Evolutionary conservation across 2,888 invertebrate species (phyloP).

Genomic region (Monoplex corrugatus): DNA sequence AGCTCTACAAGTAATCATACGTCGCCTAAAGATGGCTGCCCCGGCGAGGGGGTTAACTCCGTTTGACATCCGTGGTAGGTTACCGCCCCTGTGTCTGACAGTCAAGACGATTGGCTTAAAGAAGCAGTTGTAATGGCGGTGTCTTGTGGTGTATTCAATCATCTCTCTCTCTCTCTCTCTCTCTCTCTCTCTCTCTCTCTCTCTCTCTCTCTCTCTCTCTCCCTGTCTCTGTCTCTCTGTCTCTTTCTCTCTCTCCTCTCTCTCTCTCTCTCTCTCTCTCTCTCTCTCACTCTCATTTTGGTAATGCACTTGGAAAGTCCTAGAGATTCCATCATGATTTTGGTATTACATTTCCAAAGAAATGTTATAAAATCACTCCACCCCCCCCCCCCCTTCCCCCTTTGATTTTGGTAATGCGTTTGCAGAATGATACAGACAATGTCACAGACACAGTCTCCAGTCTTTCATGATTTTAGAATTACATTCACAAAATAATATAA

Average conservation of each 20-base stretch:
- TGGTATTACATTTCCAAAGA: too few species aligned
- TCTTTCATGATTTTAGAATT: too few species aligned
- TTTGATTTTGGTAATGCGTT: too few species aligned
- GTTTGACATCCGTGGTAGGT: conserved; percentile 36
- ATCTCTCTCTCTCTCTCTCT: conserved; percentile 4
- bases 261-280: neutral
- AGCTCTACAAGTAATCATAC: conserved; percentile 56
- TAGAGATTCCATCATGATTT: too few species aligned
- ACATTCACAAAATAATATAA: too few species aligned
- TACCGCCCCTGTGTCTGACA: conserved; percentile 39
- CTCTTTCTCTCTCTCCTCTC: neutral
- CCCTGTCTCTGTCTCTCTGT: neutral
- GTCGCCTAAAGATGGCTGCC: conserved; percentile 52
- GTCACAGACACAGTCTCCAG: too few species aligned
- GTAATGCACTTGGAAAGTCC: too few species aligned
- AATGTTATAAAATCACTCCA: too few species aligned
- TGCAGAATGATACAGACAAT: too few species aligned
- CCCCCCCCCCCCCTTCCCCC: too few species aligned
- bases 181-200: neutral
- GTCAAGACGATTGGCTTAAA: conserved; percentile 5
- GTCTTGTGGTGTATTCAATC: conserved; percentile 5
- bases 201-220: neutral
- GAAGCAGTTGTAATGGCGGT: conserved; percentile 7
- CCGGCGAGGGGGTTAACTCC: conserved; percentile 34
- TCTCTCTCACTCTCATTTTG: too few species aligned